A percentile compares a stretch with the other conserved stretches of the same genome.
These are phyloP conservation scores for Lepilemur septentrionalis DNA, from an alignment of 2,797 vertebrate genomes.

Conservation along the genomic window DNA sequence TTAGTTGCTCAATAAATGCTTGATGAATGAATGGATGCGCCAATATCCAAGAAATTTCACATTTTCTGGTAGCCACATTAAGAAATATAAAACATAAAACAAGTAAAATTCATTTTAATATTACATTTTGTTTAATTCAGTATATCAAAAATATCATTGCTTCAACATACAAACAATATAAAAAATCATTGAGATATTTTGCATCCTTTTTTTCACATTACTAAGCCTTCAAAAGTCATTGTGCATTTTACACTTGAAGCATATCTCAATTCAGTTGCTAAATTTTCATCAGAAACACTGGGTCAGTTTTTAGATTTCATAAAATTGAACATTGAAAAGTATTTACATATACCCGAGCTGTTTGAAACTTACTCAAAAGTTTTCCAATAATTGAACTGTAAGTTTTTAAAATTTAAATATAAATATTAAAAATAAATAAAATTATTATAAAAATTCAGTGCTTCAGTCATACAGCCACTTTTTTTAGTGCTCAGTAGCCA, in stretches of 20 bases:
- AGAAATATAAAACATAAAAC: not conserved
- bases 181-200: not conserved
- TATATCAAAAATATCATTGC: not conserved
- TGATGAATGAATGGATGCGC: not conserved
- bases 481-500: not conserved
- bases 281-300: not conserved
- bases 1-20: not conserved
- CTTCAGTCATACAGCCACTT: not conserved
- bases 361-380: not conserved
- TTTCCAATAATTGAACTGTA: not conserved
- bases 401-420: not conserved
- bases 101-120: conserved; percentile 24
- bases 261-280: not conserved
- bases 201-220: not conserved
- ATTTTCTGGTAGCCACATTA: not conserved
- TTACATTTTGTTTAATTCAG: not conserved
- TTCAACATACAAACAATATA: not conserved
- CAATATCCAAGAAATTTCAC: not conserved
- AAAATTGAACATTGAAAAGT: not conserved
- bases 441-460: not conserved
- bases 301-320: not conserved
- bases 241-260: not conserved
- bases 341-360: not conserved
- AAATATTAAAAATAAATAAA: not conserved
- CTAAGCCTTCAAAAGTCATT: not conserved